Percentiles rank a stretch among this genome's conserved stretches.
phyloP scores from a whole-genome alignment of 2,797 vertebrate species.

The Chrysocyon brachyurus region DNA sequence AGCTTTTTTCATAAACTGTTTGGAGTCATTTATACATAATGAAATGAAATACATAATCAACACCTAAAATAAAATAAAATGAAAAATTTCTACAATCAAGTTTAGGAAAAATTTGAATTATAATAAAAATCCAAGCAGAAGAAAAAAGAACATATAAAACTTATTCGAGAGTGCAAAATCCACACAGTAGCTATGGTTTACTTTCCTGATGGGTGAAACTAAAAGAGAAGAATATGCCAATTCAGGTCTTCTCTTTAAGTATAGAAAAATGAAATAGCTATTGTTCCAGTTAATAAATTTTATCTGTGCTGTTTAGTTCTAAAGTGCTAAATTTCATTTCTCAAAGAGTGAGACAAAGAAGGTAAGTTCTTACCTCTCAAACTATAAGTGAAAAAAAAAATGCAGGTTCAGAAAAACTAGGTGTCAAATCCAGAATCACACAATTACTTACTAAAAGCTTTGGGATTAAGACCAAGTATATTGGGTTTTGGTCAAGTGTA shows the following conservation, averaged over 20 bases:
- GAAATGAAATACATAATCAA: slow-evolving; percentile 5
- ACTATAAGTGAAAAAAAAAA: neutral
- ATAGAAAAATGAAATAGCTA: neutral
- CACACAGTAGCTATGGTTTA: neutral
- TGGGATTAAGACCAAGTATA: neutral
- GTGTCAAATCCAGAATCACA: neutral
- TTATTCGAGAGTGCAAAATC: neutral
- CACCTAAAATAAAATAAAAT: neutral
- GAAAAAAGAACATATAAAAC: neutral
- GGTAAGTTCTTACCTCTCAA: neutral
- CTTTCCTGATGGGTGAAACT: neutral
- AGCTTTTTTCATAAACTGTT: neutral
- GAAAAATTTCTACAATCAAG: neutral
- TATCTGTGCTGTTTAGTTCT: neutral
- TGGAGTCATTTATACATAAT: neutral
- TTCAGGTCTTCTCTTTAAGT: neutral
- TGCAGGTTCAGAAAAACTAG: neutral
- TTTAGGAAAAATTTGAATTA: neutral
- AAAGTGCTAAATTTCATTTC: slow-evolving; percentile 14
- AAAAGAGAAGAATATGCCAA: neutral
- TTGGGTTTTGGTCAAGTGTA: neutral
- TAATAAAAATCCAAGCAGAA: neutral
- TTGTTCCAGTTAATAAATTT: neutral
- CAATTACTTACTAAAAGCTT: neutral
- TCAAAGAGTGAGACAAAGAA: neutral